Conservation (phyloP, 1,140 invertebrate species). For the Dendroctonus ponderosae region DNA sequence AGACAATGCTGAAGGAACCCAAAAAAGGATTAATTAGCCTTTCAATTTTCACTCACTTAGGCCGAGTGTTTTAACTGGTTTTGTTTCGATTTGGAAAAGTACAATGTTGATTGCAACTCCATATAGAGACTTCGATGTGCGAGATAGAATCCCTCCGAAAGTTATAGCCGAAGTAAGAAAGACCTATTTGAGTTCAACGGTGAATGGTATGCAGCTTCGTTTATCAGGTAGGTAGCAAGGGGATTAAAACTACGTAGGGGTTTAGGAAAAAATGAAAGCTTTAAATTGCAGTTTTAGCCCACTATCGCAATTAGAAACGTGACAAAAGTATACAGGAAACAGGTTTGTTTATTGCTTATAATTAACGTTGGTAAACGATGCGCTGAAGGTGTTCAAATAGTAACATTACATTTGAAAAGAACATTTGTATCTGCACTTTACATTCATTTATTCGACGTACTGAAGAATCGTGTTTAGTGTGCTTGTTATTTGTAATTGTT, state of each 20-base stretch:
- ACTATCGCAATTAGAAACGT: too few relatives aligned
- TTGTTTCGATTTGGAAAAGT: background rate
- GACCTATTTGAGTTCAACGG: conserved; percentile 13
- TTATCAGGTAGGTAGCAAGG: conserved; percentile 23
- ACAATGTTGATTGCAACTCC: conserved; percentile 36
- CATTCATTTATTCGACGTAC: too few relatives aligned
- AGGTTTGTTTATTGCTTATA: too few relatives aligned
- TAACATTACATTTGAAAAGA: too few relatives aligned
- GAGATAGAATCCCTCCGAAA: conserved; percentile 31
- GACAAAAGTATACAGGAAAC: too few relatives aligned
- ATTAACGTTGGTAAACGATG: too few relatives aligned
- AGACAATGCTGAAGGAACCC: background rate
- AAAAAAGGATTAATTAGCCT: background rate
- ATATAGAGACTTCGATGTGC: conserved; percentile 33
- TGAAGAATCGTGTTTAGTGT: too few relatives aligned
- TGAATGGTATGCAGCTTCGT: conserved; percentile 28
- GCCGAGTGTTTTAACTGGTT: background rate
- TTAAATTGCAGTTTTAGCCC: too few relatives aligned
- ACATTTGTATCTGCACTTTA: too few relatives aligned
- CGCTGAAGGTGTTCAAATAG: too few relatives aligned
- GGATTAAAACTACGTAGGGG: background rate
- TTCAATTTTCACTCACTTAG: background rate
- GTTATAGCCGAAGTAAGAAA: conserved; percentile 37
- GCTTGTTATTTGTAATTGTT: too few relatives aligned
- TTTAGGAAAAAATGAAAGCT: background rate